Percentiles rank a stretch among this genome's conserved stretches.
Conservation (phyloP, 2,888 invertebrate genomes). For the Caenorhabditis panamensis region DNA sequence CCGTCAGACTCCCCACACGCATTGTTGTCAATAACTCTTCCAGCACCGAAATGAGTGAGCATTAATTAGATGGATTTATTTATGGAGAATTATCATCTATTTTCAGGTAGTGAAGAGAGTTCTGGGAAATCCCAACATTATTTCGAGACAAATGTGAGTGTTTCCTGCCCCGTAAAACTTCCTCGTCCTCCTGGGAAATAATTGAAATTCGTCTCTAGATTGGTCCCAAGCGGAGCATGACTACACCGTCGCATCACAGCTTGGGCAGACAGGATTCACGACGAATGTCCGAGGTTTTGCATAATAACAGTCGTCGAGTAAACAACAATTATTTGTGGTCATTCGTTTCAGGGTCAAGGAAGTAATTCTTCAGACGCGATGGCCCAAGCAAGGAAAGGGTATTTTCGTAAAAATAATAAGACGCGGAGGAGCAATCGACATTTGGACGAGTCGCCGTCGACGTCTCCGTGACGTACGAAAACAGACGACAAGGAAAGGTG, state of each 20-base stretch:
- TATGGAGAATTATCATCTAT: neutral
- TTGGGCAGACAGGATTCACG: slow-evolving; percentile 42
- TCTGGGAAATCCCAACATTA: slow-evolving; percentile 44
- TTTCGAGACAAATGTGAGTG: slow-evolving; percentile 44
- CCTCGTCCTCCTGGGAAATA: slow-evolving; percentile 15
- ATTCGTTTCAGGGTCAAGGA: slow-evolving; percentile 58
- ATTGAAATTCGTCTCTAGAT: slow-evolving; percentile 32
- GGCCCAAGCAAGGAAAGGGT: slow-evolving; percentile 47
- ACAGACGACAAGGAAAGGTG: slow-evolving; percentile 2
- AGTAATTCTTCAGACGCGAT: slow-evolving; percentile 53
- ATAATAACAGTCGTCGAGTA: slow-evolving; percentile 33
- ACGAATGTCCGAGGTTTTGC: slow-evolving; percentile 60
- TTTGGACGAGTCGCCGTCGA: slow-evolving; percentile 35
- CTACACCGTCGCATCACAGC: slow-evolving; percentile 19
- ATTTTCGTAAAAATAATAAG: slow-evolving; percentile 63
- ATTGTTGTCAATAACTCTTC: slow-evolving; percentile 58
- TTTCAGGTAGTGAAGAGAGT: slow-evolving; percentile 61
- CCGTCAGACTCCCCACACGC: slow-evolving; percentile 42
- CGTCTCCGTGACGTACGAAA: slow-evolving; percentile 29
- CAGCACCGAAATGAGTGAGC: slow-evolving; percentile 26
- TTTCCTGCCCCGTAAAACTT: slow-evolving; percentile 16
- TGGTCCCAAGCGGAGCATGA: slow-evolving; percentile 42
- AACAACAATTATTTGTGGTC: slow-evolving; percentile 56
- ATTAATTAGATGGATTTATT: neutral
- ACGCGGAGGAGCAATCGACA: slow-evolving; percentile 55